A percentile compares a stretch with the other conserved stretches of the same genome.
These are phyloP conservation scores for Agrilus mali DNA, from an alignment of 2,888 invertebrate genomes.

Conservation along the genomic window DNA sequence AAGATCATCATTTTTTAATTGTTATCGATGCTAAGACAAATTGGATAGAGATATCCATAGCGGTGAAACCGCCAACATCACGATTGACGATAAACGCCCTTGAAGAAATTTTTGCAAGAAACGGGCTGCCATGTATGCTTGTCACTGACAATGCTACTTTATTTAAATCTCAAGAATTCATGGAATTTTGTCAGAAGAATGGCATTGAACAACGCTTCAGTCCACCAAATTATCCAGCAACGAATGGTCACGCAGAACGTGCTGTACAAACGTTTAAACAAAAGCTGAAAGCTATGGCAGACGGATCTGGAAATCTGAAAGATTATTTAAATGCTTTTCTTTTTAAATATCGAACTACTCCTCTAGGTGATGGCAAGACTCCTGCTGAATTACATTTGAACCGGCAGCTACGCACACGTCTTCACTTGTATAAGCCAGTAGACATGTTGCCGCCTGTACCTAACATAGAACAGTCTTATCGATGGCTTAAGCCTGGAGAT, in stretches of 20 bases:
- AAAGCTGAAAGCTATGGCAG: conserved; percentile 8
- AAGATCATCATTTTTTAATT: conserved; percentile 12
- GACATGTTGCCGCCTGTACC: neutral
- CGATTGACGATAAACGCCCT: too few relatives aligned
- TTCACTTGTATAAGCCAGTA: conserved; percentile 9
- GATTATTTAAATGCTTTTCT: conserved; percentile 6
- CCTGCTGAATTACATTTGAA: conserved; percentile 11
- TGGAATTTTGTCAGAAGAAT: conserved; percentile 11
- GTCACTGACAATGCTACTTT: conserved; percentile 17
- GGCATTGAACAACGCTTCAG: conserved; percentile 11
- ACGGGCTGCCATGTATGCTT: too few relatives aligned
- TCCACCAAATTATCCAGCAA: conserved; percentile 15
- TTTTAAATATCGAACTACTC: conserved; percentile 9
- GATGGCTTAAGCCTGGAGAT: neutral
- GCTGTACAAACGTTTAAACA: conserved; percentile 15
- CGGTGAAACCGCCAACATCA: too few relatives aligned
- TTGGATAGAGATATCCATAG: too few relatives aligned
- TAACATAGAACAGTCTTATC: too few relatives aligned
- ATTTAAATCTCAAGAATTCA: conserved; percentile 17
- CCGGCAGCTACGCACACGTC: conserved; percentile 10
- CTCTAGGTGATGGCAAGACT: conserved; percentile 7
- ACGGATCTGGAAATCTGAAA: conserved; percentile 1
- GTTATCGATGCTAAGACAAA: conserved; percentile 14
- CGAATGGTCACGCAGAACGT: conserved; percentile 19
- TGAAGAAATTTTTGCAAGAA: too few relatives aligned